Base-by-base conservation (phyloP, 1,140 invertebrate genomes). In the Brachionus plicatilis region DNA sequence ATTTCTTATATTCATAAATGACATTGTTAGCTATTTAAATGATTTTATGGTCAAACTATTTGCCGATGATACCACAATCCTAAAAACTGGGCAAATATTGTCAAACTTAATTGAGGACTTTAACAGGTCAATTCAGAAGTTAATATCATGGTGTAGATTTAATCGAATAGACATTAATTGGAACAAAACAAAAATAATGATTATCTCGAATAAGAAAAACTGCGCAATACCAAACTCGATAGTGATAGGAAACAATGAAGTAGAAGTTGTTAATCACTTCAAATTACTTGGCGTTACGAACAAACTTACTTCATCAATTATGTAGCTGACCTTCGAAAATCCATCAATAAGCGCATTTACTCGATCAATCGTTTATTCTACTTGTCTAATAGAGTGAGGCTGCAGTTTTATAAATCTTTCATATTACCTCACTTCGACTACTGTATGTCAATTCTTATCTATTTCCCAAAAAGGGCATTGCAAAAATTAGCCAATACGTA, bases 121-220 rank as follows among this genome's bases (percentile, higher is more conserved):
- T 33, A 72, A 72, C 33, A 72, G 14, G 20, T 33, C 20, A 24
- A 27, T 33, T 72, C 14, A 27, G 29, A 72, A 72, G 45, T 7
- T 76, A 27, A 53, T 47, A 76, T 27, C 20, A 17, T 76, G 72
- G 72, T 76, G 41, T 29, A 29, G 33, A 37, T 70, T 70, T 33
- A 70, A 70, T 70, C 66, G 66, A n/a, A 33, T 70, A 70, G 66
- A 70, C 66, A 70, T 70, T 6, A 70, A 70, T 70, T 70, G 66
- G 29, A 70, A 29, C 66, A 70, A 70, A 70, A 70, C 66, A 33
- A 14, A 12, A 33, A 6, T 29, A 33, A 70, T 70, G 66, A 33
- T 70, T 37, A 70, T 70, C 66, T 33, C 66, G 24, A 33, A 70
- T n/a, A 70, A 70, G 33, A 65, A 65, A 65, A 70, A 37, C 14